Base-by-base conservation (phyloP, 2,113 vertebrate genomes). In the Callopanchax toddi region DNA sequence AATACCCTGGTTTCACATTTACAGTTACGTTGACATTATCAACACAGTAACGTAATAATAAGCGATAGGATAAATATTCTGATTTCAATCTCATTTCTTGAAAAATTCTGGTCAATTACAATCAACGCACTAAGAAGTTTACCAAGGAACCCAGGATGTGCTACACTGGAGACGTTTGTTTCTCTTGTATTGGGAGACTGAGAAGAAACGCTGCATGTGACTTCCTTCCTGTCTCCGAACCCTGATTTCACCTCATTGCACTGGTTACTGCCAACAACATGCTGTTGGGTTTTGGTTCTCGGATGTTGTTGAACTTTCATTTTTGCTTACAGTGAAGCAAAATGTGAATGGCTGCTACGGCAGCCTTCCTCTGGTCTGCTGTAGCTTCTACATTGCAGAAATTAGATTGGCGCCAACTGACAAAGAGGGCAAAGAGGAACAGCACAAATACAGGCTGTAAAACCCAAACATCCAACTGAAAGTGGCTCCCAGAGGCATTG, bases 191-290 rank as follows among this genome's bases (percentile, higher is more conserved):
- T 55, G 54, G 78, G 67, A 84, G 76, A 49, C 51, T 74, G 72
- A 70, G 61, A 60, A 75, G 60, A 80, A 62, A 82, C 74, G 69
- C 78, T 74, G 60, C 11, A n/a, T 61, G 76, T n/a, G 18, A 62
- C 85, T 86, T 89, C 83, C 87, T 91, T 89, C 85, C 87, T 86
- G 79, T 81, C 56, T 25, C 88, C 86, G 92, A 94, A 81, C 72
- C 49, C n/a, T 62, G 68, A 75, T 82, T 71, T 71, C 55, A 73
- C 65, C 34, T 81, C 56, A 54, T 8, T 1, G n/a, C 18, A 54
- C 79, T 68, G 6, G 29, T 6, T 60, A 53, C 64, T 18, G 49
- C 26, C 39, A 72, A 56, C 49, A 56, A 32, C 25, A 21, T 2
- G 4, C 49, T 40, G 5, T 34, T 32, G 7, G 3, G 20, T 39